A percentile compares a stretch with the other conserved stretches of the same genome.
These are phyloP conservation scores for Dicentrarchus labrax DNA, from an alignment of 2,113 vertebrate species.

Conservation along the genomic window DNA sequence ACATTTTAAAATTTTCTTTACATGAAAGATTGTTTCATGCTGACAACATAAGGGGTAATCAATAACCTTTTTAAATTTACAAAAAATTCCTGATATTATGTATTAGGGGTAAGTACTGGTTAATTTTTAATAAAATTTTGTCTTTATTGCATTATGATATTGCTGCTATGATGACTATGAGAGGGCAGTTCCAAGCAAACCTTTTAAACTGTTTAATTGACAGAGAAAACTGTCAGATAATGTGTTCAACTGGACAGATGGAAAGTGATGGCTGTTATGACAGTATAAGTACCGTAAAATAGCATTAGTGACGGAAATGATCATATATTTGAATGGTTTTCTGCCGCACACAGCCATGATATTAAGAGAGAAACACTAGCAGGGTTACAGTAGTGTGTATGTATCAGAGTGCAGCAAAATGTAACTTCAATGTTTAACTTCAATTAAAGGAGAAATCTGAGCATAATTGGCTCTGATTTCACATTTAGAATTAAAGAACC, in stretches of 20 bases:
- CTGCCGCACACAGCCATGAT: neutral
- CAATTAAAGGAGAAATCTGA: constrained; percentile 38
- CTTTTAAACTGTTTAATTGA: neutral
- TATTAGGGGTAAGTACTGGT: too few species aligned
- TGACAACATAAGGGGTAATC: too few species aligned
- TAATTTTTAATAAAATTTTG: too few species aligned
- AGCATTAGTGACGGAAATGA: neutral
- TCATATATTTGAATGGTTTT: neutral
- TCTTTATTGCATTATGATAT: neutral
- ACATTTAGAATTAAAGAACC: constrained; percentile 60
- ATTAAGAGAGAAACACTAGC: neutral
- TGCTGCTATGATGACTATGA: neutral
- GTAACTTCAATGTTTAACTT: constrained; percentile 51
- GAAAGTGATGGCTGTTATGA: neutral
- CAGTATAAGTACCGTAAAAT: neutral
- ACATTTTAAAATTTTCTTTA: too few species aligned
- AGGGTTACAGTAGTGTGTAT: neutral
- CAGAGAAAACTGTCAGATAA: constrained; percentile 2
- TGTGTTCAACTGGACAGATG: constrained; percentile 12
- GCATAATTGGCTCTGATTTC: constrained; percentile 56
- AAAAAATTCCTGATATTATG: too few species aligned
- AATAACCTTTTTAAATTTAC: too few species aligned
- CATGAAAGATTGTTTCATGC: too few species aligned
- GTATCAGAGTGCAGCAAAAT: constrained; percentile 10
- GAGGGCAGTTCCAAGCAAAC: neutral